phyloP scores from a whole-genome alignment of 2,888 invertebrate species.

The Corbicula japonica region DNA sequence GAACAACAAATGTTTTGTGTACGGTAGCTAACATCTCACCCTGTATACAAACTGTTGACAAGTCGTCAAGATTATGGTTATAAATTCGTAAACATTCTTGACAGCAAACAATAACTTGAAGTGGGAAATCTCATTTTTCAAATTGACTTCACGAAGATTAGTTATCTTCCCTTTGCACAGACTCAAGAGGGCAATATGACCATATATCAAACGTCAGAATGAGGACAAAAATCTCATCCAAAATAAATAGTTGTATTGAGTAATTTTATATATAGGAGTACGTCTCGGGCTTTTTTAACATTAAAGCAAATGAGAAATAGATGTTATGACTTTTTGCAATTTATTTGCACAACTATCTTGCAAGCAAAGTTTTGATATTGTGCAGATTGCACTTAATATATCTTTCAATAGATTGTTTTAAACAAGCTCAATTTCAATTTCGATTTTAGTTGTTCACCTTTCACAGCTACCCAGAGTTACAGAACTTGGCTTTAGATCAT shows the following conservation, averaged over 20 bases:
- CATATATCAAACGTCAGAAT: conserved; percentile 1
- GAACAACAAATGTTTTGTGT: conserved; percentile 45
- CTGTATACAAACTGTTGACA: conserved; percentile 45
- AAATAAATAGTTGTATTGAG: too few relatives aligned
- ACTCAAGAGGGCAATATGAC: conserved; percentile 1
- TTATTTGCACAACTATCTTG: conserved; percentile 1
- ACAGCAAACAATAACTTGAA: conserved; percentile 49
- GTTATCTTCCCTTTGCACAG: conserved; percentile 29
- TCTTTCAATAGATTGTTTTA: too few relatives aligned
- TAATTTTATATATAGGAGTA: too few relatives aligned
- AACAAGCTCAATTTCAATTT: too few relatives aligned
- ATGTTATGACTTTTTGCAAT: conserved; percentile 3
- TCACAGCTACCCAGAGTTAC: too few relatives aligned
- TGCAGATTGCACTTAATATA: too few relatives aligned
- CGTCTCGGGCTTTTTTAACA: too few relatives aligned
- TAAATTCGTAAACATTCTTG: conserved; percentile 59
- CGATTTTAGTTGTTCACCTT: too few relatives aligned
- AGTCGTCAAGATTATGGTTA: conserved; percentile 52
- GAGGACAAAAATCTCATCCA: background rate
- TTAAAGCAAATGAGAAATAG: conserved; percentile 6
- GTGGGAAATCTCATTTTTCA: conserved; percentile 38
- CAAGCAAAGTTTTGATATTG: background rate
- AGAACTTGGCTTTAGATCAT: too few relatives aligned
- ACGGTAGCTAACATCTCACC: conserved; percentile 29
- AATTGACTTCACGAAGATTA: background rate